phyloP scores from a whole-genome alignment of 2,797 vertebrate genomes.

The Acanthiza pusilla region DNA sequence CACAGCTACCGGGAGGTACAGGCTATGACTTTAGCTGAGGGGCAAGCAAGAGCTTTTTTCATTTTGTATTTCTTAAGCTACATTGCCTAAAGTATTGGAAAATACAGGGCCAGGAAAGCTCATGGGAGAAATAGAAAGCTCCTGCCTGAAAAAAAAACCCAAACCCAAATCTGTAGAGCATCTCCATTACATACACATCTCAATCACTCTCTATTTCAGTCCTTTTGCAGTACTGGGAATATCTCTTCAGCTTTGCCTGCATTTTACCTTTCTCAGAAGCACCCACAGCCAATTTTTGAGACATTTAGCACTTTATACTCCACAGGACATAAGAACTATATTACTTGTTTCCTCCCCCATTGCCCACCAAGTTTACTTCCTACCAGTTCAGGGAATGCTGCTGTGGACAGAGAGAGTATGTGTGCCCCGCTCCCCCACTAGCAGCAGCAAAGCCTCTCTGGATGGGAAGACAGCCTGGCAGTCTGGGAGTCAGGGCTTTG shows the following conservation, averaged over 20 bases:
- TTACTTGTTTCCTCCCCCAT: not conserved
- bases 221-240: not conserved
- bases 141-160: not conserved
- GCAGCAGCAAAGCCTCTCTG: not conserved
- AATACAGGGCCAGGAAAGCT: not conserved
- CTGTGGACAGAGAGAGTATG: not conserved
- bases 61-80: not conserved
- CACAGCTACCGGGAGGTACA: not conserved
- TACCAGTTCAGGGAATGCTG: not conserved
- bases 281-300: not conserved
- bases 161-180: not conserved
- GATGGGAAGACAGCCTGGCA: not conserved
- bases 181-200: not conserved
- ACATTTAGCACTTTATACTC: not conserved
- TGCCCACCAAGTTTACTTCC: not conserved
- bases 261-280: not conserved
- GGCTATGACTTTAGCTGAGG: not conserved
- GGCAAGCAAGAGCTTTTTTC: not conserved
- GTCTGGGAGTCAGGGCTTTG: not conserved
- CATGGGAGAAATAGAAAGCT: not conserved
- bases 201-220: not conserved
- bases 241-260: not conserved
- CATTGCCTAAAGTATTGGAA: not conserved
- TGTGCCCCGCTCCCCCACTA: not conserved
- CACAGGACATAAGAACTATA: rapidly evolving